These are phyloP conservation scores for Falco rusticolus DNA, from an alignment of 2,797 vertebrate genomes.

Conservation along the genomic window DNA sequence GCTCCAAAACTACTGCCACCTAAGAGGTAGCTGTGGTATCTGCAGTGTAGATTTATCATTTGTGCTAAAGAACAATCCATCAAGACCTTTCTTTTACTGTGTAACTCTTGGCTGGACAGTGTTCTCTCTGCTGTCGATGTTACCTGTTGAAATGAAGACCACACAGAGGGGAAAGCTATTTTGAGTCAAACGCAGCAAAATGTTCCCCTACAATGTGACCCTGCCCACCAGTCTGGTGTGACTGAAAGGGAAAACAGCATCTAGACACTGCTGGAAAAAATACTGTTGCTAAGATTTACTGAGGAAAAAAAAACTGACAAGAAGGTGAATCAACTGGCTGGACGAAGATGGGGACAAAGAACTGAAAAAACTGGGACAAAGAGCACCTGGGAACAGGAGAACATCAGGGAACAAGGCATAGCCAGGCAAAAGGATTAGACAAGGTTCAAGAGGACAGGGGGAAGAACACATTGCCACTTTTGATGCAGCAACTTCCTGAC, in stretches of 20 bases:
- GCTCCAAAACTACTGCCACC: background rate
- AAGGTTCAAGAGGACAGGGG: background rate
- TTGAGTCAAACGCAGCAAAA: background rate
- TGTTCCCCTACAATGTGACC: background rate
- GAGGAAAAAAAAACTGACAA: background rate
- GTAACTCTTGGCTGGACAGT: background rate
- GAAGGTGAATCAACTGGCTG: background rate
- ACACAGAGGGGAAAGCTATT: background rate
- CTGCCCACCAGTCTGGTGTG: background rate
- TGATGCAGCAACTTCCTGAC: background rate
- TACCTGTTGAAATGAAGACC: background rate
- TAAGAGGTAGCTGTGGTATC: background rate
- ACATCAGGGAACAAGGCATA: background rate
- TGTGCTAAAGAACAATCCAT: no score
- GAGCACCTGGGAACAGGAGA: background rate
- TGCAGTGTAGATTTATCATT: background rate
- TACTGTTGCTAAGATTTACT: background rate
- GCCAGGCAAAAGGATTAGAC: background rate
- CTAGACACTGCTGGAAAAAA: background rate
- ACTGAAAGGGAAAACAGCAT: background rate
- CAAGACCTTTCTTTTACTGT: background rate
- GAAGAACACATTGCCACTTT: background rate
- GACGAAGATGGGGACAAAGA: background rate
- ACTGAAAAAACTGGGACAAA: background rate
- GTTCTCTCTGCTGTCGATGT: background rate